These are phyloP conservation scores for Bombyx mandarina DNA, from an alignment of 1,140 invertebrate genomes.

Conservation along the genomic window DNA sequence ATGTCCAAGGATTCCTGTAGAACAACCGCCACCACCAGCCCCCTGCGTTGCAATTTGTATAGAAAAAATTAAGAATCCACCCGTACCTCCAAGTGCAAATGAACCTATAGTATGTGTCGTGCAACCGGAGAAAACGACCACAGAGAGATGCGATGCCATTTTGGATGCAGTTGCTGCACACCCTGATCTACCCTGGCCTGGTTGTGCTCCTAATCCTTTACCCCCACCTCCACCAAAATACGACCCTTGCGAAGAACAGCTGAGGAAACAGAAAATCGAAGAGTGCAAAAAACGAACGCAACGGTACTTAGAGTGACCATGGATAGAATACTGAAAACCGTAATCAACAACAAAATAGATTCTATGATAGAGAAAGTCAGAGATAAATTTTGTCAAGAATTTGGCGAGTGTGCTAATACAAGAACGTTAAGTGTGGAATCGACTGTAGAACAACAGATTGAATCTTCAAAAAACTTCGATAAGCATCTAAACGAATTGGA, in stretches of 20 bases:
- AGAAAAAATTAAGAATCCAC: slow-evolving; percentile 46
- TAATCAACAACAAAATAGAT: slow-evolving; percentile 11
- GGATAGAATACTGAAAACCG: not conserved
- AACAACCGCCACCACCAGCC: slow-evolving; percentile 21
- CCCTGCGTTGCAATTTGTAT: slow-evolving; percentile 35
- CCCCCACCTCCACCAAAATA: slow-evolving; percentile 22
- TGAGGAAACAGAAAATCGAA: slow-evolving; percentile 18
- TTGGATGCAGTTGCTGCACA: slow-evolving; percentile 19
- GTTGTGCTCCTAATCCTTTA: slow-evolving; percentile 26
- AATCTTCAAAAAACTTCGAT: slow-evolving; percentile 25
- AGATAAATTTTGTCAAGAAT: slow-evolving; percentile 8
- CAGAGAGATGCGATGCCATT: slow-evolving; percentile 35
- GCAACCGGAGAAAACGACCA: slow-evolving; percentile 26
- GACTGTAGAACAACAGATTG: slow-evolving; percentile 7
- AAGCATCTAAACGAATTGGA: slow-evolving; percentile 36
- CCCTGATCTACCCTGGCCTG: slow-evolving; percentile 30
- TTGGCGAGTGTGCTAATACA: slow-evolving; percentile 14
- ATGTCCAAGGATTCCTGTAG: slow-evolving; percentile 26
- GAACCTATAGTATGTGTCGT: slow-evolving; percentile 29
- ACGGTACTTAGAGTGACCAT: slow-evolving; percentile 29
- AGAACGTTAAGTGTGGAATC: slow-evolving; percentile 24
- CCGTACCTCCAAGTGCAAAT: slow-evolving; percentile 9
- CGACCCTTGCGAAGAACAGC: slow-evolving; percentile 34
- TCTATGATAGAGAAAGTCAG: slow-evolving; percentile 21
- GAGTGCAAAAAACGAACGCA: slow-evolving; percentile 38